A percentile compares a stretch with the other conserved stretches of the same genome.
Conservation (phyloP, 2,797 vertebrate species). For the Distichodus sexfasciatus region DNA sequence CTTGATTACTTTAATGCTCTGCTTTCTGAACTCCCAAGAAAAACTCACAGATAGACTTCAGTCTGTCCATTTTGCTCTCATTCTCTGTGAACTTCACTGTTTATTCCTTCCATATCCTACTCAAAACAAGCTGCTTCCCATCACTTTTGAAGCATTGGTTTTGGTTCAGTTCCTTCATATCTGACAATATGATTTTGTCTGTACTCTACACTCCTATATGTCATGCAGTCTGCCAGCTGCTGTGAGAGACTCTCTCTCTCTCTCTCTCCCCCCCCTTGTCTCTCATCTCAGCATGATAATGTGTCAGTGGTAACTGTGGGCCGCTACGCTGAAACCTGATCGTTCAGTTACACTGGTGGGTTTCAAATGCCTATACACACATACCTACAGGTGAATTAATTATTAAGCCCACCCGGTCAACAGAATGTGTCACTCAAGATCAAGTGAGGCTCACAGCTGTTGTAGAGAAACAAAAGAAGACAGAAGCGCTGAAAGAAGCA, state of each 20-base stretch:
- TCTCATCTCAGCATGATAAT: constrained; percentile 22
- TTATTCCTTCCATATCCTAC: too few relatives aligned
- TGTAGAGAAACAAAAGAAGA: background rate
- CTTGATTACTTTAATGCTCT: too few relatives aligned
- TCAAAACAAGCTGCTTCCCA: too few relatives aligned
- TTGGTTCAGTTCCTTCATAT: too few relatives aligned
- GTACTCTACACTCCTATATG: constrained; percentile 37
- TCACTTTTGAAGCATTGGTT: too few relatives aligned
- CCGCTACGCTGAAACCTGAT: constrained; percentile 12
- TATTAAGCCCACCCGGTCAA: background rate
- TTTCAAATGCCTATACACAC: constrained; percentile 38
- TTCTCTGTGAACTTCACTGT: too few relatives aligned
- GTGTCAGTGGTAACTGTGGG: constrained; percentile 27
- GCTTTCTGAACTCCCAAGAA: too few relatives aligned
- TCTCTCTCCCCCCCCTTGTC: too few relatives aligned
- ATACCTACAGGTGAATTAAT: constrained; percentile 19
- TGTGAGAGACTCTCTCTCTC: constrained; percentile 33
- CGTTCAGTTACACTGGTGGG: constrained; percentile 31
- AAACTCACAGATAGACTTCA: too few relatives aligned
- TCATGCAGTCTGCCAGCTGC: constrained; percentile 50
- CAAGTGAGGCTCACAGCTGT: background rate
- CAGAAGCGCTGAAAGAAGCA: too few relatives aligned
- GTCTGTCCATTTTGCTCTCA: too few relatives aligned
- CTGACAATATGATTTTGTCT: too few relatives aligned
- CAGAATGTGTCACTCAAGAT: background rate